A percentile compares a stretch with the other conserved stretches of the same genome.
Conservation (phyloP, 2,888 invertebrate species). For the Drosophila atripex region DNA sequence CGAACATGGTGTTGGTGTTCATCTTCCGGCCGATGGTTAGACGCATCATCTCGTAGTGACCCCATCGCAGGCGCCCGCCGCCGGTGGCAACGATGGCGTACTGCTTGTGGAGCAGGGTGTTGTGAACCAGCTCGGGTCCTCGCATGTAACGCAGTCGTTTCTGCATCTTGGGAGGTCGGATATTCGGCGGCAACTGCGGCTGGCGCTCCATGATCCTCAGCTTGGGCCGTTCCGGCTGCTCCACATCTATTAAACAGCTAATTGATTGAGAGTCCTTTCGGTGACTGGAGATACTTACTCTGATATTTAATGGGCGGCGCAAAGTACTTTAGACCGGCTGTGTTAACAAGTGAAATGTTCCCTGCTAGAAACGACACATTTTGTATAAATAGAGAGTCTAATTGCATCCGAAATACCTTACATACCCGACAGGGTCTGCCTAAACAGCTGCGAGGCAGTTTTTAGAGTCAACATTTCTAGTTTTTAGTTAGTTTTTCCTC, state of each 20-base stretch:
- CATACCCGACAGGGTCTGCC: conserved; percentile 49
- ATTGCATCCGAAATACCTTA: background rate
- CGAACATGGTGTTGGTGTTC: conserved; percentile 93
- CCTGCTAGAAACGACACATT: conserved; percentile 30
- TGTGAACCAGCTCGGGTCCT: conserved; percentile 95
- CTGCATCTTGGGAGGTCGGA: conserved; percentile 92
- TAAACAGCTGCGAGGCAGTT: conserved; percentile 50
- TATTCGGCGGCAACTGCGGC: conserved; percentile 87
- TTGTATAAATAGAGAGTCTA: background rate
- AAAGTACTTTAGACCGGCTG: conserved; percentile 88
- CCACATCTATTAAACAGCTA: conserved; percentile 86
- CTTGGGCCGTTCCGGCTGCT: conserved; percentile 89
- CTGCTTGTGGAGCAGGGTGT: conserved; percentile 93
- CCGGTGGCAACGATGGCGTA: conserved; percentile 94
- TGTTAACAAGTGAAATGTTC: conserved; percentile 45
- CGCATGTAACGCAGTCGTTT: conserved; percentile 93
- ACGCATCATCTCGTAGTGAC: conserved; percentile 96
- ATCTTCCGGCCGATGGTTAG: conserved; percentile 90
- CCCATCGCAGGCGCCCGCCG: conserved; percentile 91
- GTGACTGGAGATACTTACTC: conserved; percentile 84
- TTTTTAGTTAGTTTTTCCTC: conserved; percentile 14
- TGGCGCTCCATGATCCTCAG: conserved; percentile 89
- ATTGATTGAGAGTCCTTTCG: background rate
- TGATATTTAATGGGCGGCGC: conserved; percentile 88
- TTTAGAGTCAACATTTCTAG: conserved; percentile 60